These are phyloP conservation scores for Samia ricini DNA, from an alignment of 1,140 invertebrate genomes.

Conservation along the genomic window DNA sequence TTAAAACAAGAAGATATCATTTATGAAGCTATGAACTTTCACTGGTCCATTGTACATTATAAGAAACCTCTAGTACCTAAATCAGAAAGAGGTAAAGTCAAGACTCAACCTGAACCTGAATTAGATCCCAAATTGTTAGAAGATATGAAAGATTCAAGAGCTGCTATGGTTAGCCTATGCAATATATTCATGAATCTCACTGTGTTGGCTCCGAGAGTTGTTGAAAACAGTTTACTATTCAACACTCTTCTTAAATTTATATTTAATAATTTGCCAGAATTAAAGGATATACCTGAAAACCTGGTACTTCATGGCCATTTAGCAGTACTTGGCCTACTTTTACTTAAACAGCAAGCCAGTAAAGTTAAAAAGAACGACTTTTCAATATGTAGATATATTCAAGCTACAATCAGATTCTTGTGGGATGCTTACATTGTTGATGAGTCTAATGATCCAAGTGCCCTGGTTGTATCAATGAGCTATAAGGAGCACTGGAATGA, in stretches of 20 bases:
- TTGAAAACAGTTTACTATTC: conserved; percentile 87
- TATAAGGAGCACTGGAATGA: conserved; percentile 94
- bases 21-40: conserved; percentile 87
- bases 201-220: conserved; percentile 89
- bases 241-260: conserved; percentile 90
- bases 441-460: conserved; percentile 88
- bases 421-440: conserved; percentile 95
- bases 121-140: conserved; percentile 84
- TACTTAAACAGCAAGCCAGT: conserved; percentile 90
- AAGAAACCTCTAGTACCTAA: conserved; percentile 89
- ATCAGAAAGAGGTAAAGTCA: conserved; percentile 85
- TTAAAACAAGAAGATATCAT: conserved; percentile 89
- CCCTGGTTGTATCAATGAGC: conserved; percentile 88
- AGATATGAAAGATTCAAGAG: conserved; percentile 89
- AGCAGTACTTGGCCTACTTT: conserved; percentile 87
- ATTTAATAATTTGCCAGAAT: conserved; percentile 90
- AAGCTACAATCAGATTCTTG: conserved; percentile 91
- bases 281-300: conserved; percentile 90
- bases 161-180: conserved; percentile 91
- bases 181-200: conserved; percentile 96
- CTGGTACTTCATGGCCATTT: conserved; percentile 91
- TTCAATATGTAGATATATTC: conserved; percentile 91
- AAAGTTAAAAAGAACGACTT: conserved; percentile 92
- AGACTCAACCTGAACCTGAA: conserved; percentile 86
- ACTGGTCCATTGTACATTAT: conserved; percentile 92